phyloP scores from a whole-genome alignment of 1,140 invertebrate species.

The Drosophila yakuba region DNA sequence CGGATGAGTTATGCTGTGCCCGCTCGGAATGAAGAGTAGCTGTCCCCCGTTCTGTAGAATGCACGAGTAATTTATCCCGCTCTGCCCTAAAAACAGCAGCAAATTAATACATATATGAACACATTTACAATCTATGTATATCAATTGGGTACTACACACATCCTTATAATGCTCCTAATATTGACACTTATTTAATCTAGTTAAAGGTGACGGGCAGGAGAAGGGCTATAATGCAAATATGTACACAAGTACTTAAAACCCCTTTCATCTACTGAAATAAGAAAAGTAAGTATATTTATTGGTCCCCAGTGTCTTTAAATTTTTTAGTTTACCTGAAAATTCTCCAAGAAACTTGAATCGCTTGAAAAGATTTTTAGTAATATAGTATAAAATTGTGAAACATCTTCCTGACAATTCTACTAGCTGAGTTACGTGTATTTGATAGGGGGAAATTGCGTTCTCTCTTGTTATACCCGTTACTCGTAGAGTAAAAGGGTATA shows the following conservation, averaged over 20 bases:
- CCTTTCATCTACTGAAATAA: no score
- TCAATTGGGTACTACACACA: constrained; percentile 10
- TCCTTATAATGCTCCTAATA: neutral
- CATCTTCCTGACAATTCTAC: neutral
- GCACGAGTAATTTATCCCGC: constrained; percentile 50
- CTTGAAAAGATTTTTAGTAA: no score
- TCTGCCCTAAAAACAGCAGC: constrained; percentile 28
- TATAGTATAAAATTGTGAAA: no score
- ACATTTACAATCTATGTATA: constrained; percentile 57
- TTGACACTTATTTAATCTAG: neutral
- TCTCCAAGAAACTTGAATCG: no score
- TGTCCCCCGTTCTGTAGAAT: constrained; percentile 12
- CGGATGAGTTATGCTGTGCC: constrained; percentile 75
- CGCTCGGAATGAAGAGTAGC: constrained; percentile 5
- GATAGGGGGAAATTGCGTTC: neutral
- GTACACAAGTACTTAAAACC: no score
- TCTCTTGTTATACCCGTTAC: no score
- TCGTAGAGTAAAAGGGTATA: no score
- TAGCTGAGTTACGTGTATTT: neutral
- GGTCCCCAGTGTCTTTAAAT: no score
- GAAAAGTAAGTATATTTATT: no score
- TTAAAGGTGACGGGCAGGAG: neutral
- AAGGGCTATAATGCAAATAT: neutral
- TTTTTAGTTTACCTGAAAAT: no score
- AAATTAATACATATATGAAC: constrained; percentile 73